These are phyloP conservation scores for Anisognathus igniventris DNA, from an alignment of 2,797 vertebrate species.

Conservation along the genomic window DNA sequence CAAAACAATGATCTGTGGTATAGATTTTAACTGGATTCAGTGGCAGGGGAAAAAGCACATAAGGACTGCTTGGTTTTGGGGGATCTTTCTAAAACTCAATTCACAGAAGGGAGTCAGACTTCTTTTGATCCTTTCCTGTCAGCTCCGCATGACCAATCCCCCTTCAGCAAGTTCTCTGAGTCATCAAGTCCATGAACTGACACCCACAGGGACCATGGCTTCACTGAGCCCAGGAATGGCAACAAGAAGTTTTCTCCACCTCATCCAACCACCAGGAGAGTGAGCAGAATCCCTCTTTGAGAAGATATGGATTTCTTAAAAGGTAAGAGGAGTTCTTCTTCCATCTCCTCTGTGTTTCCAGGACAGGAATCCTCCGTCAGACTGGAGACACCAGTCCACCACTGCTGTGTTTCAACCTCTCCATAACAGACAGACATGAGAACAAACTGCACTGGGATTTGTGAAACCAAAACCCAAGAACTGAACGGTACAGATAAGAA, in stretches of 20 bases:
- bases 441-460: background rate
- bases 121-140: background rate
- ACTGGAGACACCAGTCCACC: background rate
- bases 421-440: background rate
- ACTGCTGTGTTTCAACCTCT: background rate
- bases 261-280: background rate
- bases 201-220: background rate
- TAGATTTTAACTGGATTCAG: background rate
- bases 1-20: background rate
- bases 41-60: fast-evolving
- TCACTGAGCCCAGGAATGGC: background rate
- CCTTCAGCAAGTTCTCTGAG: background rate
- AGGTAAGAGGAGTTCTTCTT: background rate
- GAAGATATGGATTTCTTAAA: background rate
- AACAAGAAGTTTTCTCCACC: background rate
- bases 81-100: background rate
- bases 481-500: background rate
- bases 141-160: background rate
- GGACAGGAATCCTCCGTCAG: background rate
- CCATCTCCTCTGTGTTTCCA: background rate
- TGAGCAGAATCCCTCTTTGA: background rate
- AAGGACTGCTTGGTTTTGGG: background rate
- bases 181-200: background rate
- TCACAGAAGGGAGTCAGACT: background rate
- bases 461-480: background rate